Evolutionary conservation across 2,113 vertebrate species (phyloP).

Genomic region (Megalops atlanticus): DNA sequence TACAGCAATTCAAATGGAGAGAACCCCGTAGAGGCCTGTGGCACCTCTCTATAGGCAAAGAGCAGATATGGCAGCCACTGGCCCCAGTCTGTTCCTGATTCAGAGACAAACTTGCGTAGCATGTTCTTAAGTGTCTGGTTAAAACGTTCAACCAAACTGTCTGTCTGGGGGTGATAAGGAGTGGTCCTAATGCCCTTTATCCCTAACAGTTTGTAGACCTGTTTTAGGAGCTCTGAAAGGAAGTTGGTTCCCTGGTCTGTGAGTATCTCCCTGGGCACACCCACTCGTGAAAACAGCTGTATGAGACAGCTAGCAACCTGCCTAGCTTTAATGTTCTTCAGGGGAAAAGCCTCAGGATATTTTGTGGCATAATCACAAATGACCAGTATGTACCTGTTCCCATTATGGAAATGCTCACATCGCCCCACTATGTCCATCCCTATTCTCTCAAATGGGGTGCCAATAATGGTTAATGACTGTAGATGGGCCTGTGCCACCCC

Average conservation of each 20-base stretch:
- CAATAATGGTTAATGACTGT: background rate
- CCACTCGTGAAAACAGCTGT: background rate
- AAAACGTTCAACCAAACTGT: background rate
- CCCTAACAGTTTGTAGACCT: background rate
- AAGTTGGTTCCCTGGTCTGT: background rate
- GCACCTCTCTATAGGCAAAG: too few relatives aligned
- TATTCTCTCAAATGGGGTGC: conserved; percentile 1
- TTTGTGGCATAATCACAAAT: conserved; percentile 3
- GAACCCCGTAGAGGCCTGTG: too few relatives aligned
- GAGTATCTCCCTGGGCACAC: background rate
- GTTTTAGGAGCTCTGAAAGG: background rate
- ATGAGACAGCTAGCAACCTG: background rate
- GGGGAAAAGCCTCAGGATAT: background rate
- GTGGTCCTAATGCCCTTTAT: conserved; percentile 19
- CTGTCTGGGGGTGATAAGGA: conserved; percentile 3
- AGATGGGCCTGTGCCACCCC: background rate
- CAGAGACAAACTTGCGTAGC: too few relatives aligned
- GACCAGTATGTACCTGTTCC: background rate
- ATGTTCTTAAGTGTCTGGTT: too few relatives aligned
- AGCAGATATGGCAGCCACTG: too few relatives aligned
- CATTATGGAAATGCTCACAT: too few relatives aligned
- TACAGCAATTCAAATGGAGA: too few relatives aligned
- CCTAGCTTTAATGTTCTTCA: background rate
- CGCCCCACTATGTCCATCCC: conserved; percentile 22
- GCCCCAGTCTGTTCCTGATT: too few relatives aligned